Evolutionary conservation across 2,797 vertebrate species (phyloP), one percentile per base, ranked within the genome.

Genomic region (Poeciliopsis presidionis): DNA sequence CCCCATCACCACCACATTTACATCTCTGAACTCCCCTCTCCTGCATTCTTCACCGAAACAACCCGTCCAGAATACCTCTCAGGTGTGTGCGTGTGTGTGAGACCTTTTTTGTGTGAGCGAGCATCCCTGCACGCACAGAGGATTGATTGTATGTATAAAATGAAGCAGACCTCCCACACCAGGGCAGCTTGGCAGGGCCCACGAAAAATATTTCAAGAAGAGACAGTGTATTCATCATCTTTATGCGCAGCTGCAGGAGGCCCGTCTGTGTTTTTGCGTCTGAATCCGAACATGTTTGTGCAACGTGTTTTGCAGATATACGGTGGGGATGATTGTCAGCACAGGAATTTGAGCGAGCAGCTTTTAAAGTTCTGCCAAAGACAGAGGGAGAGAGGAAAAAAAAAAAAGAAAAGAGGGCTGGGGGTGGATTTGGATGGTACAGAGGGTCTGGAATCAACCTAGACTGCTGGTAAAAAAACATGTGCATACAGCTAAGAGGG

Each of bases 111-210:
- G 82, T 82, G 83, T 45, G 53, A 83, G 74, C 6, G 74, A 25
- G 8, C 51, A 53, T 53, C 88, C 77, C 73, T 87, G 82, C 78
- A 84, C 76, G 81, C 77, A 91, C 82, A 85, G 87, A 93, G 94
- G 93, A 95, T 94, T 94, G 93, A 95, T 95, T 92, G 93, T 87
- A 93, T 95, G 95, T 95, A 95, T 95, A 94, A 95, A 95, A 89
- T 84, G 82, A 88, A 91, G 93, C 90, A 90, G 93, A 93, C 87
- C 93, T 93, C 86, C 88, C 81, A 86, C 86, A 92, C 89, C 89
- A 94, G 81, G 79, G 86, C 89, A 79, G 85, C 90, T 93, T 93
- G 94, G 94, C 95, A 93, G 85, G 73, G 79, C 86, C 57, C 61
- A 69, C 79, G 83, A 90, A 70, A 93, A 91, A 93, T 93, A 92